phyloP scores from a whole-genome alignment of 2,113 vertebrate genomes.

The Nymphicus hollandicus region DNA sequence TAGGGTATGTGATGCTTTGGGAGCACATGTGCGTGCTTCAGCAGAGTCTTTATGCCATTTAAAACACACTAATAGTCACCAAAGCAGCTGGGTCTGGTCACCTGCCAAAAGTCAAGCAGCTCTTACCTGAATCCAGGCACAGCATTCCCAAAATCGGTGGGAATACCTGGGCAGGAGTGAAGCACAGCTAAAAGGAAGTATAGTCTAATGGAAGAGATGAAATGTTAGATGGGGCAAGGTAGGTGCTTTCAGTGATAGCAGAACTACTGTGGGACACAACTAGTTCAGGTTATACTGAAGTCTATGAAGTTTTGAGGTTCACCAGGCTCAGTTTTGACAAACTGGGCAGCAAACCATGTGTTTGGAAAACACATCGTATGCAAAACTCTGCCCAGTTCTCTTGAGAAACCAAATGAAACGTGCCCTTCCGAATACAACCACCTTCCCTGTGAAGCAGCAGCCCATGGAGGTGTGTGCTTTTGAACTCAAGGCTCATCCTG shows the following conservation, averaged over 20 bases:
- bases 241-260: background rate
- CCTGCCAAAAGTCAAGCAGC: background rate
- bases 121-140: background rate
- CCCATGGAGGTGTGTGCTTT: background rate
- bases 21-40: background rate
- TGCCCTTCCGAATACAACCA: background rate
- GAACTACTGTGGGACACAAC: background rate
- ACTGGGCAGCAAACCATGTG: fast-evolving
- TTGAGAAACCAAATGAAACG: background rate
- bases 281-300: background rate
- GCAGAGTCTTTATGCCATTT: background rate
- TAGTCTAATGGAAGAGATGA: background rate
- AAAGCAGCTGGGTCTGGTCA: background rate
- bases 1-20: background rate
- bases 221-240: background rate
- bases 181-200: background rate
- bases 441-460: background rate
- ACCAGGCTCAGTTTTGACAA: background rate
- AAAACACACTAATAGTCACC: background rate
- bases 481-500: background rate
- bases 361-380: background rate
- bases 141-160: background rate
- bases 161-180: background rate
- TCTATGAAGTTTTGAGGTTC: background rate
- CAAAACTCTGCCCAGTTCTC: background rate